A percentile compares a stretch with the other conserved stretches of the same genome.
Conservation (phyloP, 1,140 invertebrate species). For the Xylocopa sonorina region DNA sequence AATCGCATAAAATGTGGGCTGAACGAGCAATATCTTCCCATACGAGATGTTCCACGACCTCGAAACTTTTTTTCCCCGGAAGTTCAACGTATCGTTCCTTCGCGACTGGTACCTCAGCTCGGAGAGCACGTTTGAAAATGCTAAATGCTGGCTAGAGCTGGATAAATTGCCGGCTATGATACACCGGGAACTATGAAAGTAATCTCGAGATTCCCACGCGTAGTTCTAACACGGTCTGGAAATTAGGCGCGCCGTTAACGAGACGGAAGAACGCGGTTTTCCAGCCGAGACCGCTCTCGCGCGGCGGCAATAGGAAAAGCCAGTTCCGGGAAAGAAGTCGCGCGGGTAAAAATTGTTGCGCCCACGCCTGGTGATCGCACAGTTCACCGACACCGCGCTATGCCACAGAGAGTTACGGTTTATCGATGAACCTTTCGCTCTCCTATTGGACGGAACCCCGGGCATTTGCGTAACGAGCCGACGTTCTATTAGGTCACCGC, state of each 20-base stretch:
- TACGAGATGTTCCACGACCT: constrained; percentile 46
- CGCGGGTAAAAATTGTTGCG: neutral
- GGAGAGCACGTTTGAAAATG: too few species aligned
- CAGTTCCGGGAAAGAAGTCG: neutral
- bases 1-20: constrained; percentile 47
- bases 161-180: too few species aligned
- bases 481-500: constrained; percentile 9
- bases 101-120: too few species aligned
- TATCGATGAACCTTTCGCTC: constrained; percentile 22
- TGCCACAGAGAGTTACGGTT: neutral
- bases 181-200: neutral
- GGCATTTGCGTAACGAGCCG: constrained; percentile 10
- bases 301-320: too few species aligned
- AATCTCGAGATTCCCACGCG: too few species aligned
- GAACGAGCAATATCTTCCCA: constrained; percentile 42
- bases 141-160: too few species aligned
- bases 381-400: neutral
- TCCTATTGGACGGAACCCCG: neutral
- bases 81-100: constrained; percentile 22
- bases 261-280: constrained; percentile 13
- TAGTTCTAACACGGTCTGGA: too few species aligned
- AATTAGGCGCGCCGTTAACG: constrained; percentile 21
- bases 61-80: constrained; percentile 49
- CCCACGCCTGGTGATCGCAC: neutral
- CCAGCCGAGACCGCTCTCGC: constrained; percentile 1